Percentiles rank a stretch among this genome's conserved stretches.
These are phyloP conservation scores for rat (Rattus norvegicus) DNA, from an alignment of 2,113 vertebrate species.

Conservation along the genomic window DNA sequence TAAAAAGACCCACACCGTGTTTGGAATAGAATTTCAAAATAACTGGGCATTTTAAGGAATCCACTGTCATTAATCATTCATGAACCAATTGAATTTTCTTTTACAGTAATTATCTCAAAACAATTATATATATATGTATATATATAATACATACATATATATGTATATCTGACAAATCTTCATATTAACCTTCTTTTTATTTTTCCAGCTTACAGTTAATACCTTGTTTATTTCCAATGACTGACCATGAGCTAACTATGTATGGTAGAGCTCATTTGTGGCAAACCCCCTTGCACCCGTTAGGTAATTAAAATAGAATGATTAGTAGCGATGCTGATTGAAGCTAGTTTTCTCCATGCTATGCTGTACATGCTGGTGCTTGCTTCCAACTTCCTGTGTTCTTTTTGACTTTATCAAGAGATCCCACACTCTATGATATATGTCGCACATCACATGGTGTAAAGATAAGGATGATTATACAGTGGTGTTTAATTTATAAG, in stretches of 20 bases:
- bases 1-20: not conserved
- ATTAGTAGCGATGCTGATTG: not conserved
- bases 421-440: constrained; percentile 39
- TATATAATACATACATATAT: too few relatives aligned
- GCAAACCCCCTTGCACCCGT: not conserved
- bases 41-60: constrained; percentile 30
- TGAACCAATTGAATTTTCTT: constrained; percentile 2
- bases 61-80: not conserved
- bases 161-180: not conserved
- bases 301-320: not conserved
- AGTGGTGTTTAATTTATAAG: not conserved
- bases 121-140: not conserved
- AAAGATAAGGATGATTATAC: not conserved
- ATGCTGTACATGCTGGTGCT: not conserved
- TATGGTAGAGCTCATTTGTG: not conserved
- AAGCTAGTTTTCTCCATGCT: not conserved
- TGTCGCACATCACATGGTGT: not conserved
- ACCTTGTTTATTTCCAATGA: not conserved
- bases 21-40: constrained; percentile 29
- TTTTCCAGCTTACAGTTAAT: not conserved
- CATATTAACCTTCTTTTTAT: constrained; percentile 16
- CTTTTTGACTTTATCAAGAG: constrained; percentile 56
- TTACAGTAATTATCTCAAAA: not conserved
- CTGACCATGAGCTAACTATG: not conserved
- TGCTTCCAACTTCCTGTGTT: constrained; percentile 50